Base-by-base conservation (phyloP, 2,113 vertebrate genomes). In the Prochilodus magdalenae region DNA sequence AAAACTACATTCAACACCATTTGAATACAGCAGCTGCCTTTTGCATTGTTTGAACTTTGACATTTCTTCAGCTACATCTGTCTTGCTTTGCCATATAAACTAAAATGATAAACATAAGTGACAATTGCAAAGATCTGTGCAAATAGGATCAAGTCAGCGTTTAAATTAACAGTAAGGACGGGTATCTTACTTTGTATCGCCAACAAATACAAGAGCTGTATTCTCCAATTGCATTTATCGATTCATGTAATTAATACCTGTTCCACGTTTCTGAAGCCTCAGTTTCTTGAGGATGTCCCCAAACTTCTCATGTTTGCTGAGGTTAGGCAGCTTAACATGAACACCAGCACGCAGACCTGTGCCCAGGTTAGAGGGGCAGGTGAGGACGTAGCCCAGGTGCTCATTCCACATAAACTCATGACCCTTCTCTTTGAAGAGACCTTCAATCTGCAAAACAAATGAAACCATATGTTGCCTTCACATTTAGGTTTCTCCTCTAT, bases 381-480 rank as follows among this genome's bases (percentile, higher is more conserved):
- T 98, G 82, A 99, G 92, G 77, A 99, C 86, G 67, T 97, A 99
- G 83, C 97, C 97, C 91, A 99, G 94, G 87, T 99, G 97, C 51
- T 97, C 93, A 62, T 96, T 99, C 97, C 97, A 98, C 97, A 98
- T 98, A 92, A 97, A 99, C 86, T 97, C 95, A 0, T 97, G 95
- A 84, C 94, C 93, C 87, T 97, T 95, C 20, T 96, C 93, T 93
- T 98, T 98, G 86, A 98, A 98, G 77, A 97, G 88, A 0, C 20
- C 82, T 91, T 99, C 97, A 22, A 98, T 98, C 97, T 99, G 90
- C 5, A 59, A 67, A 30, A 8, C 33, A 15, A 75, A 73, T 2
- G 73, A 26, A 5, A 20, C 26, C 22, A 36, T 20, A 0, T n/a
- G 26, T 69, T 57, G 29, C 27, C 6, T 4, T 15, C 7, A 22